Base-by-base conservation (phyloP, 2,113 vertebrate species). In the Mus pahari region DNA sequence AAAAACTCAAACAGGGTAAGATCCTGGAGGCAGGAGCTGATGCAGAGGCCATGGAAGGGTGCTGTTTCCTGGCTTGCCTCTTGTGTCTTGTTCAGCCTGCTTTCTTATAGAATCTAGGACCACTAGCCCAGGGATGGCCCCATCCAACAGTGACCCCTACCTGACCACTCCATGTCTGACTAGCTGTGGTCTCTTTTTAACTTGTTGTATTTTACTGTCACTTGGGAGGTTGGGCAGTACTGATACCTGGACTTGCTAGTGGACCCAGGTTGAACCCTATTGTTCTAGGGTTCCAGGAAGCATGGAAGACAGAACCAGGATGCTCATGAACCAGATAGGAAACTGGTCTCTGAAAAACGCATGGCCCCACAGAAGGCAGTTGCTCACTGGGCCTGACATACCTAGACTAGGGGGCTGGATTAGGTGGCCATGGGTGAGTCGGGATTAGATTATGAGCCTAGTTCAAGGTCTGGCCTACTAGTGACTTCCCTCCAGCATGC, bases 301-400 rank as follows among this genome's bases (percentile, higher is more conserved):
- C 42, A 7, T 0, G 0, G 2, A 70, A 45, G 78, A 26, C 50
- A 70, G 50, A n/a, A 26, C 42, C 39, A 13, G 33, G 33, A 64
- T 24, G 4, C 1, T 0, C 50, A 11, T 0, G 36, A 48, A 45
- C 36, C 7, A 0, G 1, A 86, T 33, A 28, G 68, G 84, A 14
- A 70, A 39, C 45, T 75, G 45, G 86, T 68, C 50, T 28, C 53
- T 28, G 39, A 22, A 14, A 42, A 50, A 39, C 19, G 0, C 0
- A 7, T 26, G 28, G 1, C 2, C 17, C 50, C 26, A 0, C 28
- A 14, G 1, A 53, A 28, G 10, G 36, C 11, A 89, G 26, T n/a
- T 33, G 13, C 1, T 9, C 5, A 7, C 1, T 73, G n/a, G 74
- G 14, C 39, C 7, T 0, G 7, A 50, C 62, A 42, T 0, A 1